A percentile compares a stretch with the other conserved stretches of the same genome.
phyloP scores from a whole-genome alignment of 2,113 vertebrate species.

The Podilymbus podiceps region DNA sequence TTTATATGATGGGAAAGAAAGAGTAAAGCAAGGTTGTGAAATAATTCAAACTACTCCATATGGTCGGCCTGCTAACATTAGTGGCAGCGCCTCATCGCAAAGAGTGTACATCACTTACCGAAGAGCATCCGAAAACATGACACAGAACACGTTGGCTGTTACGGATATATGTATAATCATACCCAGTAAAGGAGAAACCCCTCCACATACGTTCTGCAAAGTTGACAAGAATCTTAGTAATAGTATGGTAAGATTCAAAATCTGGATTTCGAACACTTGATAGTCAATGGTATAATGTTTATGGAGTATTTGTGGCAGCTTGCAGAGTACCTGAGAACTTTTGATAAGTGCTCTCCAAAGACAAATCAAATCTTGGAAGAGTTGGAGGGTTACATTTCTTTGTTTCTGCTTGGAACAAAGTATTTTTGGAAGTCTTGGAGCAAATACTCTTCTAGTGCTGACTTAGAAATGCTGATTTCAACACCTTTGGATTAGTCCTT shows the following conservation, averaged over 20 bases:
- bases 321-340: background rate
- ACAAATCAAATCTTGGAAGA: background rate
- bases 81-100: constrained; percentile 88
- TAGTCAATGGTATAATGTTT: background rate
- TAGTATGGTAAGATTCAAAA: constrained; percentile 86
- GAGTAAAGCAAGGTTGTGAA: constrained; percentile 93
- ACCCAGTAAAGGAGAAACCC: constrained; percentile 92
- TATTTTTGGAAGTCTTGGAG: background rate
- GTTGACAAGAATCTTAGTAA: constrained; percentile 98
- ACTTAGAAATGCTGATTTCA: background rate
- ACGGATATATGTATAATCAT: constrained; percentile 96
- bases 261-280: background rate
- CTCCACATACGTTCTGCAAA: constrained; percentile 98
- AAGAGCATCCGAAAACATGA: constrained; percentile 87
- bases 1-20: constrained; percentile 96
- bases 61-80: constrained; percentile 92
- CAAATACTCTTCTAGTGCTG: background rate
- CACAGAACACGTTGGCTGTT: constrained; percentile 90
- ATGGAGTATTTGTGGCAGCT: background rate
- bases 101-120: constrained; percentile 94
- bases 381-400: background rate
- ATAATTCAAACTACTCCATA: constrained; percentile 93
- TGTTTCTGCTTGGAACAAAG: background rate
- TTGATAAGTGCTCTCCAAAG: background rate
- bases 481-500: background rate